Conservation (phyloP, 1,140 invertebrate species). For the Scaptomyza graminum region DNA sequence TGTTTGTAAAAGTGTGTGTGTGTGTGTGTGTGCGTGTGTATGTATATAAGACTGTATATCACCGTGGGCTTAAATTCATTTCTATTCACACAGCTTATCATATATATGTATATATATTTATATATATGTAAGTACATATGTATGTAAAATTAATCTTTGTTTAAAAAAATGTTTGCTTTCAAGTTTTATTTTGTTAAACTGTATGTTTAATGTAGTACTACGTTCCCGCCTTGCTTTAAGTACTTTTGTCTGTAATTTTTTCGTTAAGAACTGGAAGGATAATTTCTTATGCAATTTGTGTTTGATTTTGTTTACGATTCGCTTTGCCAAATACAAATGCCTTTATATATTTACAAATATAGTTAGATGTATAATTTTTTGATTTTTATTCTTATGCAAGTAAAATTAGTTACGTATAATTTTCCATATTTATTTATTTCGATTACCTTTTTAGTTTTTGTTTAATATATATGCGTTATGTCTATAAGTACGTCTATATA, state of each 20-base stretch:
- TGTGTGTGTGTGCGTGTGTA: conserved; percentile 12
- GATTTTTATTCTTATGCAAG: conserved; percentile 42
- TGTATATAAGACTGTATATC: conserved; percentile 58
- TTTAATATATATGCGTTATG: neutral
- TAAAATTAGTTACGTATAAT: conserved; percentile 77
- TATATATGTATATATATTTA: conserved; percentile 13
- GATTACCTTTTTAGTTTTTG: neutral
- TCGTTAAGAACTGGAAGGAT: conserved; percentile 60
- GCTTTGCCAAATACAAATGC: conserved; percentile 22
- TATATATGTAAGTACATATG: conserved; percentile 6
- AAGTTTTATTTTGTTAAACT: conserved; percentile 28
- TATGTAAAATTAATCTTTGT: conserved; percentile 24
- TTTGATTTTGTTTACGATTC: conserved; percentile 43
- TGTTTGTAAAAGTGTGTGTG: conserved; percentile 10
- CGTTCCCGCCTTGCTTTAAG: neutral
- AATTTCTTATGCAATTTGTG: conserved; percentile 53
- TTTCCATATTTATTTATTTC: conserved; percentile 26
- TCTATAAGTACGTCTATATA: neutral
- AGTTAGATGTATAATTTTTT: conserved; percentile 23
- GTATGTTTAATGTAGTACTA: conserved; percentile 4
- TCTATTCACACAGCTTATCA: conserved; percentile 50
- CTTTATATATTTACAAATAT: conserved; percentile 35
- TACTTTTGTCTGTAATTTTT: conserved; percentile 7
- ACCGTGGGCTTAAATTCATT: conserved; percentile 70
- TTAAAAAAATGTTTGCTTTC: conserved; percentile 40